Evolutionary conservation across 2,888 invertebrate genomes (phyloP).

Genomic region (Agrochola circellaris): DNA sequence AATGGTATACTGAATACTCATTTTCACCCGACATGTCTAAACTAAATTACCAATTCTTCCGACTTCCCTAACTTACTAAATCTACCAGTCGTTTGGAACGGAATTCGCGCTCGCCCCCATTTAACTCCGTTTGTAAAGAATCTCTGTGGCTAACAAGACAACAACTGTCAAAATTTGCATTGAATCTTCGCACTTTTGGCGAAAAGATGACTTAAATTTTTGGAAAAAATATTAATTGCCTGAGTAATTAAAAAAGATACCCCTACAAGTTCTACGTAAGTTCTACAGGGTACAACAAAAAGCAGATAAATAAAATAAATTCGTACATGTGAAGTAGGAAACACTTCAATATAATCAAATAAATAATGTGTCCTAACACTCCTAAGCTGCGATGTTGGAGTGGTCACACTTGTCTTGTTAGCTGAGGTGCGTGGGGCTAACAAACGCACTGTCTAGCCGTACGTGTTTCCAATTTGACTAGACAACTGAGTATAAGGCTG

Average conservation of each 20-base stretch:
- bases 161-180: no score
- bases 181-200: neutral
- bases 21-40: no score
- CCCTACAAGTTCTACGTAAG: neutral
- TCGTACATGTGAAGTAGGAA: constrained; percentile 34
- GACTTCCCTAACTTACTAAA: neutral
- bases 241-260: no score
- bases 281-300: neutral
- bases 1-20: neutral
- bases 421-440: constrained; percentile 48
- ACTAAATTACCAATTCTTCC: neutral
- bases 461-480: constrained; percentile 43
- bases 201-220: neutral
- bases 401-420: constrained; percentile 50
- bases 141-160: neutral
- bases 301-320: constrained; percentile 12
- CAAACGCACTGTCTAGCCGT: constrained; percentile 24
- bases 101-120: neutral
- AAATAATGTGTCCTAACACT: constrained; percentile 33
- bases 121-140: neutral
- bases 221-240: neutral
- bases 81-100: neutral
- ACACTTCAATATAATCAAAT: constrained; percentile 37
- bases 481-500: constrained; percentile 12
- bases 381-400: constrained; percentile 26